These are phyloP conservation scores for Leptogaster cylindrica DNA, from an alignment of 2,888 invertebrate genomes.

Conservation along the genomic window DNA sequence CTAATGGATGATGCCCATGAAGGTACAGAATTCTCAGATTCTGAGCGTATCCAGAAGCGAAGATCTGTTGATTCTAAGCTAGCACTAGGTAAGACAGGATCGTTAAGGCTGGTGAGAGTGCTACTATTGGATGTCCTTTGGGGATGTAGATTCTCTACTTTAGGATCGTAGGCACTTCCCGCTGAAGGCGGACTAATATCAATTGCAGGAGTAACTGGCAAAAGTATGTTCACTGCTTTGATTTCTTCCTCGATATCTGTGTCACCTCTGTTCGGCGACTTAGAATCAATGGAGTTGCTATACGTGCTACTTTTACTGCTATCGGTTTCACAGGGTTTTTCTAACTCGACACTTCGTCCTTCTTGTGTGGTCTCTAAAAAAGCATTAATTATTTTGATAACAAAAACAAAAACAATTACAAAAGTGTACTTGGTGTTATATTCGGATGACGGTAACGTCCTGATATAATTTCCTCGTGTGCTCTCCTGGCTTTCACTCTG, in stretches of 20 bases:
- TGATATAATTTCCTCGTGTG: conserved; percentile 61
- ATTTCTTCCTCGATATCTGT: conserved; percentile 54
- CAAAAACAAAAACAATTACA: background rate
- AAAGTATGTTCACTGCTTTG: conserved; percentile 54
- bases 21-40: conserved; percentile 67
- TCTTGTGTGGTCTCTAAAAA: conserved; percentile 42
- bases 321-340: conserved; percentile 53
- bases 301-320: conserved; percentile 50
- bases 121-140: conserved; percentile 63
- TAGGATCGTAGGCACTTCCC: conserved; percentile 45
- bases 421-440: conserved; percentile 55
- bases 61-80: conserved; percentile 66
- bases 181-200: conserved; percentile 57
- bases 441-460: conserved; percentile 61
- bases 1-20: conserved; percentile 71
- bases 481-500: conserved; percentile 60
- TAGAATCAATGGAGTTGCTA: conserved; percentile 57
- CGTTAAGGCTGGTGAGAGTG: conserved; percentile 66
- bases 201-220: conserved; percentile 54
- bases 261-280: conserved; percentile 48
- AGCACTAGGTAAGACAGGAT: conserved; percentile 66
- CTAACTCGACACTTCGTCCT: conserved; percentile 44
- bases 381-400: too few relatives aligned
- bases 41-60: conserved; percentile 62
- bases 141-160: conserved; percentile 48